Evolutionary conservation across 2,888 invertebrate genomes (phyloP).

Genomic region (Aleiodes testaceus): DNA sequence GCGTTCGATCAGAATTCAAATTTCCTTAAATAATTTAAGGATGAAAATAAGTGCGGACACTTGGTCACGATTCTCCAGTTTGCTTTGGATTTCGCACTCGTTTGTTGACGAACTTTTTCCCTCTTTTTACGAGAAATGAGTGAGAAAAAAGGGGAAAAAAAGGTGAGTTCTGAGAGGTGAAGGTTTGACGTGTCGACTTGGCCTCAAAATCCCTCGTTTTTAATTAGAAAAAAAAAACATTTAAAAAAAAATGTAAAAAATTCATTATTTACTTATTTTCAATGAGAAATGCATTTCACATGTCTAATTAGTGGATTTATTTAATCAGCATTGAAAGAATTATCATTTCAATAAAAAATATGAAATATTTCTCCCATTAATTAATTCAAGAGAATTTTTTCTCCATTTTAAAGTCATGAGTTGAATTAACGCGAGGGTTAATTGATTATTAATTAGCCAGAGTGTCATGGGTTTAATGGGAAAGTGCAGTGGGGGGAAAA

Average conservation of each 20-base stretch:
- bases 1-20: too few relatives aligned
- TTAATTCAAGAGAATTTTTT: neutral
- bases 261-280: too few relatives aligned
- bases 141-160: constrained; percentile 41
- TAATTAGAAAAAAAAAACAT: constrained; percentile 59
- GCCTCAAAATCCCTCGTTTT: constrained; percentile 64
- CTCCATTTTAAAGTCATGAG: too few relatives aligned
- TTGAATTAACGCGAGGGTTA: constrained; percentile 9
- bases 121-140: neutral
- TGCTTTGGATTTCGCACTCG: constrained; percentile 56
- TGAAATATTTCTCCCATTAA: neutral
- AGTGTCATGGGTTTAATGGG: neutral
- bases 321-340: neutral
- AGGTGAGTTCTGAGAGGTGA: constrained; percentile 10
- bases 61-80: constrained; percentile 68
- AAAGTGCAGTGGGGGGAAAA: neutral
- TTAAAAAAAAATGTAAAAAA: constrained; percentile 5
- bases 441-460: constrained; percentile 16
- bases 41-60: constrained; percentile 55
- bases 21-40: too few relatives aligned
- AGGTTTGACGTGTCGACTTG: constrained; percentile 33
- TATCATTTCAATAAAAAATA: neutral
- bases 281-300: neutral
- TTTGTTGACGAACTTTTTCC: constrained; percentile 34
- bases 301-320: constrained; percentile 6